Evolutionary conservation across 2,888 invertebrate species (phyloP).

Genomic region (Perdita meconis): DNA sequence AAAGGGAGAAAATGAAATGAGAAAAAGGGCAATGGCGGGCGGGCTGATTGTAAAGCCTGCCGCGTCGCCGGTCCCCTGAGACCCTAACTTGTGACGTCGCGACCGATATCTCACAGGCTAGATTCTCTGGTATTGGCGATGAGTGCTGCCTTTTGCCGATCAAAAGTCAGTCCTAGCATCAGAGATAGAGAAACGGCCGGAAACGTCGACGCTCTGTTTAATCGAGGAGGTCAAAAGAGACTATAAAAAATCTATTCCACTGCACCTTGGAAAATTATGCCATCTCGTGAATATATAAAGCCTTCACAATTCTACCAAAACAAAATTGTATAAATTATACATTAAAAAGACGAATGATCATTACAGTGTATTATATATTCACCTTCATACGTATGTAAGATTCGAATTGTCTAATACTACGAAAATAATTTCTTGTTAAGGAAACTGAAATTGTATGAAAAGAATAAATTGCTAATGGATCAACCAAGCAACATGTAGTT

Average conservation of each 20-base stretch:
- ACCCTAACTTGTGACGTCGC: constrained; percentile 91
- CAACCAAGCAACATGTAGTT: too few species aligned
- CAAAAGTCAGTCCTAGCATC: constrained; percentile 78
- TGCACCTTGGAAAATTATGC: constrained; percentile 20
- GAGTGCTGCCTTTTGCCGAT: constrained; percentile 84
- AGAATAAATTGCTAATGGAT: too few species aligned
- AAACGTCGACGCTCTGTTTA: constrained; percentile 37
- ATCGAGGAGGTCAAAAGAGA: constrained; percentile 20
- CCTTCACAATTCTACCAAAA: background rate
- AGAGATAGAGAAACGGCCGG: constrained; percentile 66
- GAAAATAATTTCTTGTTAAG: background rate
- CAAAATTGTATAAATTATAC: background rate
- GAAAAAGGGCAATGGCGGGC: constrained; percentile 76
- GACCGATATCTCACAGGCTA: constrained; percentile 89
- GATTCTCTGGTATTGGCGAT: constrained; percentile 90
- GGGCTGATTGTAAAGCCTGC: constrained; percentile 83
- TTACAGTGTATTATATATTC: background rate
- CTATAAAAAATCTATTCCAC: constrained; percentile 15
- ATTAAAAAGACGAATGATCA: background rate
- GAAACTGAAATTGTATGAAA: too few species aligned
- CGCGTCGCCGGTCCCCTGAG: constrained; percentile 90
- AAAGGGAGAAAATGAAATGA: constrained; percentile 55
- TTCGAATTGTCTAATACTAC: background rate
- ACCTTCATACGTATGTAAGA: background rate
- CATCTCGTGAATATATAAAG: constrained; percentile 20